Conservation (phyloP, 2,888 invertebrate genomes). For the Galerucella calmariensis region DNA sequence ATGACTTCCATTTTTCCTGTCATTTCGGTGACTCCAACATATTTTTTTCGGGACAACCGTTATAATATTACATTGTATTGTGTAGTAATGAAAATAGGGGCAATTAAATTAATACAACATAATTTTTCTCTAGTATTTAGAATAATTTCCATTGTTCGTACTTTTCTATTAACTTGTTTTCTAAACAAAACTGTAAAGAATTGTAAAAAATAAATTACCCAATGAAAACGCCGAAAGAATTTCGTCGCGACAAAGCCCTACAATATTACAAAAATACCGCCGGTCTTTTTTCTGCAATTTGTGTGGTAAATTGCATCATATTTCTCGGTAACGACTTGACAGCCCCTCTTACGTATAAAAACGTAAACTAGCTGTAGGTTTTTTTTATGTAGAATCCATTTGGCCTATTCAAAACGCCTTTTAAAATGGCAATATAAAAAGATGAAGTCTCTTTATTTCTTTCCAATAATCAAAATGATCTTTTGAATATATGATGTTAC, state of each 20-base stretch:
- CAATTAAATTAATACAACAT: no score
- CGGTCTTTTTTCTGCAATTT: conserved; percentile 2
- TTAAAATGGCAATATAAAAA: conserved; percentile 2
- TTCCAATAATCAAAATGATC: conserved; percentile 20
- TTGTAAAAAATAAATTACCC: background rate
- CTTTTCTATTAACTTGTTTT: background rate
- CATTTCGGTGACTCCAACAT: no score
- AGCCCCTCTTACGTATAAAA: conserved; percentile 6
- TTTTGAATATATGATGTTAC: conserved; percentile 12
- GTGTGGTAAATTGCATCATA: background rate
- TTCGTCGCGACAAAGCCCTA: background rate
- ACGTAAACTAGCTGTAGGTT: background rate
- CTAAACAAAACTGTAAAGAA: background rate
- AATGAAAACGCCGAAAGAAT: background rate
- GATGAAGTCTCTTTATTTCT: conserved; percentile 10
- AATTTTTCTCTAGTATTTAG: no score
- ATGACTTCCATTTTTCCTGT: no score
- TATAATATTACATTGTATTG: no score
- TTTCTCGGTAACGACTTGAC: background rate
- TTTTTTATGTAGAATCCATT: background rate
- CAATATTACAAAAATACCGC: background rate
- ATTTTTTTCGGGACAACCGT: no score
- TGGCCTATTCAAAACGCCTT: conserved; percentile 3
- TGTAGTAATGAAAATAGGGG: no score
- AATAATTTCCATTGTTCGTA: no score